phyloP scores from a whole-genome alignment of 2,888 invertebrate genomes.

The Sympetrum striolatum region DNA sequence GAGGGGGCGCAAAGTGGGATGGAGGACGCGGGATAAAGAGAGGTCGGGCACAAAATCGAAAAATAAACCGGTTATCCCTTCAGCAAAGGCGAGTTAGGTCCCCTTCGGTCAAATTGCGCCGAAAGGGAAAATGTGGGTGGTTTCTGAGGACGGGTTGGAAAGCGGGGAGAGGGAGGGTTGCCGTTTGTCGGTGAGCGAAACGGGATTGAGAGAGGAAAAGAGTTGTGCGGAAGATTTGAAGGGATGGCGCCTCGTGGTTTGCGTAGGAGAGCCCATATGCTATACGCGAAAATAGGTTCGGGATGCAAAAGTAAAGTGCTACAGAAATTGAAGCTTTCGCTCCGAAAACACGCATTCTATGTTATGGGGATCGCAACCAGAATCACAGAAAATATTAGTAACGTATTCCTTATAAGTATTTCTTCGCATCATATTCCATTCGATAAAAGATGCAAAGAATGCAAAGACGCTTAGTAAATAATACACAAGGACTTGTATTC shows the following conservation, averaged over 20 bases:
- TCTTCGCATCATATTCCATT: too few relatives aligned
- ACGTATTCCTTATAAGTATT: too few relatives aligned
- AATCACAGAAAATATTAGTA: too few relatives aligned
- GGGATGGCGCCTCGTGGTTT: neutral
- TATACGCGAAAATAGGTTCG: neutral
- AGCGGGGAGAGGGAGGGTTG: neutral
- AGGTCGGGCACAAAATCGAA: constrained; percentile 19
- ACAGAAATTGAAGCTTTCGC: too few relatives aligned
- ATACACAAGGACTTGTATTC: too few relatives aligned
- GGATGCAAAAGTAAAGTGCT: neutral
- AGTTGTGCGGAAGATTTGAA: neutral
- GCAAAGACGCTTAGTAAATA: too few relatives aligned
- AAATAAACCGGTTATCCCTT: constrained; percentile 36
- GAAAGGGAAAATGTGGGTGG: neutral
- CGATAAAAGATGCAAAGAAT: too few relatives aligned
- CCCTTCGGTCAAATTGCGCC: constrained; percentile 7
- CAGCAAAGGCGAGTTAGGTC: neutral
- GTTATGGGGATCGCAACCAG: too few relatives aligned
- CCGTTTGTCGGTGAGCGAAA: neutral
- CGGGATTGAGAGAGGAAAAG: neutral
- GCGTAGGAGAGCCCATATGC: neutral
- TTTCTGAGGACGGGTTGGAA: neutral
- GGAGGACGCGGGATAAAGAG: neutral
- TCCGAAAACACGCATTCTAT: too few relatives aligned
- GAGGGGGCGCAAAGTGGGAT: neutral